A percentile compares a stretch with the other conserved stretches of the same genome.
phyloP scores from a whole-genome alignment of 2,797 vertebrate genomes.

The Danio kyathit region DNA sequence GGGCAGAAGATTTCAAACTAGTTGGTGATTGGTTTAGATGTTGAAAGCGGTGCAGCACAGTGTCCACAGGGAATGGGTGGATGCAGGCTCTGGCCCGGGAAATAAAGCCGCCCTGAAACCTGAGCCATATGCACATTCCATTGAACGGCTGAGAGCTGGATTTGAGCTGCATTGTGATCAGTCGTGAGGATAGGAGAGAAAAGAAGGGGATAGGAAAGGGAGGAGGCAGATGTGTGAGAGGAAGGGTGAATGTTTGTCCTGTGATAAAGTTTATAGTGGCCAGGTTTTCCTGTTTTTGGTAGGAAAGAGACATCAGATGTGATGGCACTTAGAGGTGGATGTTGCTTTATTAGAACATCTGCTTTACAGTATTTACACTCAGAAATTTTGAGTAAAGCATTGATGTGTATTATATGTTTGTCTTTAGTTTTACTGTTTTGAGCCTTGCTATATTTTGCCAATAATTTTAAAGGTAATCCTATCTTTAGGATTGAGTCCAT shows the following conservation, averaged over 20 bases:
- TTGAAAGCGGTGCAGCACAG: constrained; percentile 40
- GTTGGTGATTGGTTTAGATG: constrained; percentile 41
- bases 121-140: constrained; percentile 58
- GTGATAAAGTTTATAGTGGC: neutral
- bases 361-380: neutral
- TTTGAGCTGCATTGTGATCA: constrained; percentile 11
- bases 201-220: neutral
- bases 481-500: too few relatives aligned
- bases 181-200: neutral
- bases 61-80: constrained; percentile 60
- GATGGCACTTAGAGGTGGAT: neutral
- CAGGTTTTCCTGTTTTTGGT: neutral
- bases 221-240: neutral
- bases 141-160: constrained; percentile 10
- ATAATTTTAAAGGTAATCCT: too few relatives aligned
- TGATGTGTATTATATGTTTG: neutral
- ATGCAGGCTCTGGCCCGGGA: constrained; percentile 60
- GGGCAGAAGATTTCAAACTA: neutral
- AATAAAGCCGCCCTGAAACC: constrained; percentile 68
- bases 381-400: neutral
- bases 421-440: too few relatives aligned
- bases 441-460: too few relatives aligned
- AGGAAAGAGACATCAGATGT: neutral
- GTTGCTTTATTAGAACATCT: neutral
- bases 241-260: constrained; percentile 9